Evolutionary conservation across 1,140 invertebrate genomes (phyloP).

Genomic region (Tetragnatha versicolor): DNA sequence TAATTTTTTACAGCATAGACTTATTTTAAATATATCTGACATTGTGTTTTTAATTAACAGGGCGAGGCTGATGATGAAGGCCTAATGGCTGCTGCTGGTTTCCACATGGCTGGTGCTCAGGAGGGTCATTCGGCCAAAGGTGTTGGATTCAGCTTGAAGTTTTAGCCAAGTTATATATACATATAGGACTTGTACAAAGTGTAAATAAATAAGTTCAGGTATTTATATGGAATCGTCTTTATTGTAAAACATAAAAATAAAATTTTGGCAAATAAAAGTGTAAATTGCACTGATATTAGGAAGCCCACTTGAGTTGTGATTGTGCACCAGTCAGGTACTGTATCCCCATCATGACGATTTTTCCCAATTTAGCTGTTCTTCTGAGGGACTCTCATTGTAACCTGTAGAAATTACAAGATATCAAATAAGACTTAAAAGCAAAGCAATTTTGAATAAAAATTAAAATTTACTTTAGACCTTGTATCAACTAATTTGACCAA

Average conservation of each 20-base stretch:
- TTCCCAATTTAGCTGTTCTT: slow-evolving; percentile 88
- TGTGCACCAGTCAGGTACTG: too few species aligned
- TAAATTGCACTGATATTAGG: too few species aligned
- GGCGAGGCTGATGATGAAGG: slow-evolving; percentile 61
- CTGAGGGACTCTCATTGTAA: slow-evolving; percentile 71
- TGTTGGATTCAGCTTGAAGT: slow-evolving; percentile 84
- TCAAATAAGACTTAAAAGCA: neutral
- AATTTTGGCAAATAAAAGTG: too few species aligned
- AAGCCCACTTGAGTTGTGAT: too few species aligned
- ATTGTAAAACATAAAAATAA: too few species aligned
- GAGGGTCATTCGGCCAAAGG: slow-evolving; percentile 71
- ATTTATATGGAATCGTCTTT: too few species aligned
- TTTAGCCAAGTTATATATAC: slow-evolving; percentile 65
- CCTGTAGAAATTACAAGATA: slow-evolving; percentile 62
- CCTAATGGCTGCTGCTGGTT: slow-evolving; percentile 59
- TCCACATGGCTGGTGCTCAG: slow-evolving; percentile 63
- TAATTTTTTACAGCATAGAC: too few species aligned
- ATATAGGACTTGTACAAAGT: neutral
- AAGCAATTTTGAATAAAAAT: neutral
- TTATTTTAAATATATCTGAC: too few species aligned
- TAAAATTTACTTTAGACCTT: neutral
- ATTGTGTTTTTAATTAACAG: slow-evolving; percentile 32
- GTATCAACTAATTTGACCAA: neutral
- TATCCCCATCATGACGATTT: too few species aligned
- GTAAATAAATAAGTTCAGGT: too few species aligned